Percentiles rank a stretch among this genome's conserved stretches.
Conservation (phyloP, 2,113 vertebrate species). For the Leuciscus idus region DNA sequence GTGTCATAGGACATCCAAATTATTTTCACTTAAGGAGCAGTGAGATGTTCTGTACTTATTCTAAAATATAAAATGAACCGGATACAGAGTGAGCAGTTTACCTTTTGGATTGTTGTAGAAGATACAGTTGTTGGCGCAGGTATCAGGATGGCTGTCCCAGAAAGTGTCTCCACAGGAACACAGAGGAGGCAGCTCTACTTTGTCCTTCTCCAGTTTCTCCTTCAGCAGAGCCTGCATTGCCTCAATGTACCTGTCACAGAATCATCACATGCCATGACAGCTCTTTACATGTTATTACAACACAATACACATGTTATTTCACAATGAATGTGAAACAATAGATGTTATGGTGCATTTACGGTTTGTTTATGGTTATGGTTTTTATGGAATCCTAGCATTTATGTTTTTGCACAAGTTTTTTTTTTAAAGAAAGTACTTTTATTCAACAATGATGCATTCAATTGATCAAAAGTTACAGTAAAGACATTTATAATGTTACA, state of each 20-base stretch:
- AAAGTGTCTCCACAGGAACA: conserved; percentile 88
- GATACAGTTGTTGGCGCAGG: conserved; percentile 92
- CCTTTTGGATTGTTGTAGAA: conserved; percentile 93
- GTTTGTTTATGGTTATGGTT: not conserved
- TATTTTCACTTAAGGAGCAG: not conserved
- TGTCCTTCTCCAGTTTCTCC: conserved; percentile 77
- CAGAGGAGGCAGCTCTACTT: conserved; percentile 81
- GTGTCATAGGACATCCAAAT: not conserved
- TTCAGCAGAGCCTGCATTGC: conserved; percentile 83
- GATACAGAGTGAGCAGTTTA: conserved; percentile 54
- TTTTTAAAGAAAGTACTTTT: not conserved
- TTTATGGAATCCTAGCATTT: no score
- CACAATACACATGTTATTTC: no score
- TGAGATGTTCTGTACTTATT: no score
- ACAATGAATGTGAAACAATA: not conserved
- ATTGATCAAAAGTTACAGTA: not conserved
- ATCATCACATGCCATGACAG: not conserved
- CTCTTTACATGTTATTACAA: not conserved
- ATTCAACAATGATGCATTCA: not conserved
- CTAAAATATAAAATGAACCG: not conserved
- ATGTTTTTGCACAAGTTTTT: no score
- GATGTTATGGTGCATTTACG: not conserved
- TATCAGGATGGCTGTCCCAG: conserved; percentile 92
- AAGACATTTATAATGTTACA: not conserved
- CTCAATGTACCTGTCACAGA: conserved; percentile 79